Percentiles rank a stretch among this genome's conserved stretches.
These are phyloP conservation scores for Pygmarrhopalites habei DNA, from an alignment of 1,140 invertebrate genomes.

Conservation along the genomic window DNA sequence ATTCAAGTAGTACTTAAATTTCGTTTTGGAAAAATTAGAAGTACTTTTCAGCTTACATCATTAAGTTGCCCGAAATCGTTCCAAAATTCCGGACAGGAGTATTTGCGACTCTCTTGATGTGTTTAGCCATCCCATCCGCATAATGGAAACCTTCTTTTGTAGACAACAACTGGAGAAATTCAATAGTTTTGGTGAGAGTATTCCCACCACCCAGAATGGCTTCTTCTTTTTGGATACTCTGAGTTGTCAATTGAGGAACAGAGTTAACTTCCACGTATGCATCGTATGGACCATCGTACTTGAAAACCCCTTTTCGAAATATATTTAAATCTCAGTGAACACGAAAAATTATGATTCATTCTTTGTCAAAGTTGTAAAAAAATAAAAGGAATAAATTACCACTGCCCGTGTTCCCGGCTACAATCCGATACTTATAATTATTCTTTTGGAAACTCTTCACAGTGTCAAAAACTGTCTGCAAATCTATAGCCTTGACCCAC, in stretches of 20 bases:
- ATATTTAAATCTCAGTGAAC: not conserved
- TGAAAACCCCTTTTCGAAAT: slow-evolving; percentile 7
- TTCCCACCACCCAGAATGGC: slow-evolving; percentile 3
- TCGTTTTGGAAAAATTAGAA: no score
- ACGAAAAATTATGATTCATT: slow-evolving; percentile 7
- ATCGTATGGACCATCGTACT: not conserved
- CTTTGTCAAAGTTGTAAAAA: not conserved
- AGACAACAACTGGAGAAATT: slow-evolving; percentile 52
- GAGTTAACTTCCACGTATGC: slow-evolving; percentile 13
- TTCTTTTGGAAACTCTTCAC: not conserved
- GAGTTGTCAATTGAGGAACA: not conserved
- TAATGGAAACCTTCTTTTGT: slow-evolving; percentile 49
- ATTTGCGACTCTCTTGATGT: slow-evolving; percentile 63
- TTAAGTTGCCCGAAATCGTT: slow-evolving; percentile 49
- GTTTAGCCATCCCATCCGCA: slow-evolving; percentile 52
- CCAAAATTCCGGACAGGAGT: slow-evolving; percentile 64
- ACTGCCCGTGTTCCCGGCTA: slow-evolving; percentile 63
- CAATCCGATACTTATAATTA: slow-evolving; percentile 40
- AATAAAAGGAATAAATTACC: slow-evolving; percentile 51
- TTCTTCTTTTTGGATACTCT: not conserved
- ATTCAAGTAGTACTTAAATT: no score
- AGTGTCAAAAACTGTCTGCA: not conserved
- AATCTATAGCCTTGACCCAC: slow-evolving; percentile 7
- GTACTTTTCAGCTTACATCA: no score
- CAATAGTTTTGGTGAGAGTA: slow-evolving; percentile 9